These are phyloP conservation scores for Trachymyrmex septentrionalis DNA, from an alignment of 1,140 invertebrate species.

Conservation along the genomic window DNA sequence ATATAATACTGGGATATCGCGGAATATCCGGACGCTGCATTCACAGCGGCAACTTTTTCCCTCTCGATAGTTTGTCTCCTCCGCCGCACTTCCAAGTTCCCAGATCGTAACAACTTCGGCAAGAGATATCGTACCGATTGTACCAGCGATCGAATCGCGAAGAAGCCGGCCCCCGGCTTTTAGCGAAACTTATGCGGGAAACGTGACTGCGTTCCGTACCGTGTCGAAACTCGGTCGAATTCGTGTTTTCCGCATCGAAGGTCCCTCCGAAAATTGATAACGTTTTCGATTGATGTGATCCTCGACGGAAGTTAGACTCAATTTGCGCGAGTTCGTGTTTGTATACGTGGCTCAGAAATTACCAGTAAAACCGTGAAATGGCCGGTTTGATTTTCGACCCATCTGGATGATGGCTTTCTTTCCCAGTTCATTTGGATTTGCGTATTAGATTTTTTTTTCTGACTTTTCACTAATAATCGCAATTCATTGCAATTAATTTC, in stretches of 20 bases:
- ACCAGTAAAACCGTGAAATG: no score
- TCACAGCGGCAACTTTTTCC: constrained; percentile 52
- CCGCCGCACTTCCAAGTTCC: constrained; percentile 17
- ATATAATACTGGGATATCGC: constrained; percentile 22
- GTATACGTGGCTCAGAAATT: background rate
- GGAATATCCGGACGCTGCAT: constrained; percentile 23
- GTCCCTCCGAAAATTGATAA: constrained; percentile 35
- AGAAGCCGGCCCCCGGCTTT: constrained; percentile 27
- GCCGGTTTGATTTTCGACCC: no score
- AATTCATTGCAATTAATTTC: no score
- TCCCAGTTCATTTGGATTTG: no score
- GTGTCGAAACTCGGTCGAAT: constrained; percentile 34
- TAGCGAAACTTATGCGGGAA: constrained; percentile 30
- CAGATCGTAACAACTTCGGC: constrained; percentile 46
- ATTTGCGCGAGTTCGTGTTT: background rate
- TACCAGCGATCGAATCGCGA: constrained; percentile 42
- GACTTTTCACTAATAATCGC: no score
- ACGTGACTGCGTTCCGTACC: constrained; percentile 38
- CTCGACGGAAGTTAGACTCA: background rate
- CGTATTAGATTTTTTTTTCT: no score
- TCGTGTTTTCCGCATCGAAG: constrained; percentile 16
- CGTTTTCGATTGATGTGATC: constrained; percentile 20
- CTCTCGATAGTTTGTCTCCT: constrained; percentile 14
- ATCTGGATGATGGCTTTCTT: no score
- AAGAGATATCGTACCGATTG: constrained; percentile 43